Evolutionary conservation across 2,113 vertebrate species (phyloP), one percentile per base, ranked within the genome.

Genomic region (Poeciliopsis occidentalis): DNA sequence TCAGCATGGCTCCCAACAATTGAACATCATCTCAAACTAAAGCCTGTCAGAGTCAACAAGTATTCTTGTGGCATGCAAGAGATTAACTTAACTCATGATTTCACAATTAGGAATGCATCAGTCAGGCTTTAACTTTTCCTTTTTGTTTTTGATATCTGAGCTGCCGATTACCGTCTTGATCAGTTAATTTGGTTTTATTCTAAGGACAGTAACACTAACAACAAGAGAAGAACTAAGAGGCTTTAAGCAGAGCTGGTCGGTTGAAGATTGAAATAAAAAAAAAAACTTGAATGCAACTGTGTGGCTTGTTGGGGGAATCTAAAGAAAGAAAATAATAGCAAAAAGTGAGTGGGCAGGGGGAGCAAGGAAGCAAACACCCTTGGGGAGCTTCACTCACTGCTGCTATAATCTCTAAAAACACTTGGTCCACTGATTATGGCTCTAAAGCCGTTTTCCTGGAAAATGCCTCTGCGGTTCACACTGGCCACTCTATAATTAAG

Each of bases 401-500:
- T 32, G 63, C 77, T 75, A 75, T 92, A 92, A 94, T 90, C 90
- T 89, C 85, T 64, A 78, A 83, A 80, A 92, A 91, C 87, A 88
- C 86, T 87, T 90, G 88, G 76, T 88, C 87, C 76, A 78, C 80
- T 89, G 87, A 91, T 89, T 87, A 73, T 80, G 73, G 73, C 34
- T 63, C 75, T 68, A 80, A 91, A 87, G 81, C 89, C 62, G 78
- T 83, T 89, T 89, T 82, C 80, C 73, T 72, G 84, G 83, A 85
- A 91, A 90, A 83, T 26, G 85, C 54, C 68, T 84, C 82, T 69
- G 60, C 80, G 51, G 69, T 84, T 90, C 85, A 87, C 67, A 73
- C 76, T 39, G 85, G 86, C 82, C 90, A 82, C 80, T 83, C 64
- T 26, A 34, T 94, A 93, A 95, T 94, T 94, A 95, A 94, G 89